Conservation (phyloP, 1,140 invertebrate species). For the Drosophila seguyi region DNA sequence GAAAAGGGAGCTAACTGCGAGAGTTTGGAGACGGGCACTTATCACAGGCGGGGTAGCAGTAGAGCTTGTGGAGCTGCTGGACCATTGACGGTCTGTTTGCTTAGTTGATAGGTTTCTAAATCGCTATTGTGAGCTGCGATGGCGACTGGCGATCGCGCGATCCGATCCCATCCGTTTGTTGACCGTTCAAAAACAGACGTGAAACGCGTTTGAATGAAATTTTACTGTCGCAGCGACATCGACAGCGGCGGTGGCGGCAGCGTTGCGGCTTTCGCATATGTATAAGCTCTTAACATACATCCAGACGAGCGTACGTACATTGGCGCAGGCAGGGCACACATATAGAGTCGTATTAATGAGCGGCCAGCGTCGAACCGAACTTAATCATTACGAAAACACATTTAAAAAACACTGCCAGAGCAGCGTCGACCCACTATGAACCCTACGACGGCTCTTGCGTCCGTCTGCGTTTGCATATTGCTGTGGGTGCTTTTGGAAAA, state of each 20-base stretch:
- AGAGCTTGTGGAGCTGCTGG: not conserved
- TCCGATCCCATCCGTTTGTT: slow-evolving; percentile 58
- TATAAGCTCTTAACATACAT: slow-evolving; percentile 57
- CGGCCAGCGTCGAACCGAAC: slow-evolving; percentile 61
- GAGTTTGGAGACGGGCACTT: slow-evolving; percentile 38
- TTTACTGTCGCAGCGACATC: slow-evolving; percentile 61
- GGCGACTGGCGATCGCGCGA: slow-evolving; percentile 44
- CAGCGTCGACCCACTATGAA: slow-evolving; percentile 55
- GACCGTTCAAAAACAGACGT: slow-evolving; percentile 74
- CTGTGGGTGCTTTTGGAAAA: slow-evolving; percentile 21
- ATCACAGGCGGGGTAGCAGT: slow-evolving; percentile 23
- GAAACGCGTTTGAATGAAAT: slow-evolving; percentile 83
- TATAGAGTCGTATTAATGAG: slow-evolving; percentile 59
- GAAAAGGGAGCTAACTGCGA: slow-evolving; percentile 15
- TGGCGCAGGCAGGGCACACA: slow-evolving; percentile 7
- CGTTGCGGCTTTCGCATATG: slow-evolving; percentile 67
- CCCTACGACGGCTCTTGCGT: slow-evolving; percentile 46
- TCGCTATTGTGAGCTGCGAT: slow-evolving; percentile 10
- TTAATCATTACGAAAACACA: slow-evolving; percentile 72
- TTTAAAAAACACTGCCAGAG: slow-evolving; percentile 58
- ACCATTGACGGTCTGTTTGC: slow-evolving; percentile 21
- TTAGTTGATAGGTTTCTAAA: slow-evolving; percentile 32
- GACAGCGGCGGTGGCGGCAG: slow-evolving; percentile 14
- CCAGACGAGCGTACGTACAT: slow-evolving; percentile 16
- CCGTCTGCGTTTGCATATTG: slow-evolving; percentile 33